phyloP scores from a whole-genome alignment of 2,797 vertebrate genomes.

The Siniperca obscura region DNA sequence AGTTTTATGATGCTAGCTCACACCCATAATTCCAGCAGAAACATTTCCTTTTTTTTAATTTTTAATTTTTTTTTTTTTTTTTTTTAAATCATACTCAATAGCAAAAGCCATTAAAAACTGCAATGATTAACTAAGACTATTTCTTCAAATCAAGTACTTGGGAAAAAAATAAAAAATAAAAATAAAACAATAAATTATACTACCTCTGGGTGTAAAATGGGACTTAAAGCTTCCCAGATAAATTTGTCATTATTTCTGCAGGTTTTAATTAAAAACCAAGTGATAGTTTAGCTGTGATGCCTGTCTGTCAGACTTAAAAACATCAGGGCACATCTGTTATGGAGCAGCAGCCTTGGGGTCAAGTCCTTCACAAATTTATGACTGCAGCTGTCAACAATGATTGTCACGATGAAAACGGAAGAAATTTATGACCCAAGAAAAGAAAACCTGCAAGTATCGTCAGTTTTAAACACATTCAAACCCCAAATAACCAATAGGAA shows the following conservation, averaged over 20 bases:
- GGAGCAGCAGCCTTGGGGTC: slow-evolving; percentile 39
- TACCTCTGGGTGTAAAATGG: slow-evolving; percentile 73
- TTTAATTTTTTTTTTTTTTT: slow-evolving; percentile 20
- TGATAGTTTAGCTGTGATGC: slow-evolving; percentile 36
- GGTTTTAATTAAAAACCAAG: slow-evolving; percentile 61
- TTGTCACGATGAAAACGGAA: slow-evolving; percentile 65
- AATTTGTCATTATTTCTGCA: slow-evolving; percentile 34
- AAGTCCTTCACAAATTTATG: slow-evolving; percentile 44
- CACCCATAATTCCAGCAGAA: slow-evolving; percentile 76
- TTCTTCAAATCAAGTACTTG: slow-evolving; percentile 79
- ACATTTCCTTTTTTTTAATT: slow-evolving; percentile 35
- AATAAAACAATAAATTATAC: slow-evolving; percentile 83
- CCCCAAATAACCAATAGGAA: slow-evolving; percentile 43
- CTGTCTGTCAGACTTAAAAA: slow-evolving; percentile 34
- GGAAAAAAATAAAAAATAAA: slow-evolving; percentile 66
- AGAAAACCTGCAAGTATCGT: slow-evolving; percentile 28
- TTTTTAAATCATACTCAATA: slow-evolving; percentile 57
- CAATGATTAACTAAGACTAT: slow-evolving; percentile 80
- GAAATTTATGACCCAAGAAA: slow-evolving; percentile 10
- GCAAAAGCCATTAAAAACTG: slow-evolving; percentile 78
- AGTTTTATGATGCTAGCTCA: slow-evolving; percentile 65
- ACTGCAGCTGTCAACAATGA: slow-evolving; percentile 56
- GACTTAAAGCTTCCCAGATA: slow-evolving; percentile 67
- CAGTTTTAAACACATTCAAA: slow-evolving; percentile 39
- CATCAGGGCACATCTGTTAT: slow-evolving; percentile 22